A percentile compares a stretch with the other conserved stretches of the same genome.
phyloP scores from a whole-genome alignment of 2,113 vertebrate genomes.

The Saguinus midas region DNA sequence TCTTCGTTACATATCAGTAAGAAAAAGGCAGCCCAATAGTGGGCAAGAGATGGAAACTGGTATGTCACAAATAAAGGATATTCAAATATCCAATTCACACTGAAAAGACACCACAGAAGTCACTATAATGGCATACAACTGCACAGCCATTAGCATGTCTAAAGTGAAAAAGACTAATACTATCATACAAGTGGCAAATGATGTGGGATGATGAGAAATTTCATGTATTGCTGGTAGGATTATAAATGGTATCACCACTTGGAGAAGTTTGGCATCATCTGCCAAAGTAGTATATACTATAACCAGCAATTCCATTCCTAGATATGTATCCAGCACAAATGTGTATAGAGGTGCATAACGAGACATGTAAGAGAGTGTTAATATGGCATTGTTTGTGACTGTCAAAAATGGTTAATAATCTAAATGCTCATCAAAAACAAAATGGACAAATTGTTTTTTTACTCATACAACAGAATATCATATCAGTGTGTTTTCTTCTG shows the following conservation, averaged over 20 bases:
- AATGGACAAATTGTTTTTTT: neutral
- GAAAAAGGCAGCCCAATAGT: neutral
- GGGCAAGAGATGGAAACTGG: neutral
- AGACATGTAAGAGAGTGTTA: neutral
- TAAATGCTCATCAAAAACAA: neutral
- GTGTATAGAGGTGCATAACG: neutral
- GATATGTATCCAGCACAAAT: neutral
- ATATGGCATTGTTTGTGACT: neutral
- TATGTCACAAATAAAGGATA: neutral
- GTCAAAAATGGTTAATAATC: neutral
- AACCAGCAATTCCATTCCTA: neutral
- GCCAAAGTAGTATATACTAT: neutral
- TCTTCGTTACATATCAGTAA: neutral
- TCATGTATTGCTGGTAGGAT: neutral
- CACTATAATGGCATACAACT: neutral
- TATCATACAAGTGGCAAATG: neutral
- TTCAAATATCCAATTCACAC: neutral
- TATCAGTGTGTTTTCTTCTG: neutral
- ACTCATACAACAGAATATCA: neutral
- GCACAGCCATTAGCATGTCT: neutral
- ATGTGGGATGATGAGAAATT: neutral
- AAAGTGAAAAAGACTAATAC: neutral
- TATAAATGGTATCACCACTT: neutral
- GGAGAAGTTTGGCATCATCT: neutral
- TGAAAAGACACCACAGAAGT: neutral